phyloP scores from a whole-genome alignment of 1,140 invertebrate genomes.

The Papilio polytes region DNA sequence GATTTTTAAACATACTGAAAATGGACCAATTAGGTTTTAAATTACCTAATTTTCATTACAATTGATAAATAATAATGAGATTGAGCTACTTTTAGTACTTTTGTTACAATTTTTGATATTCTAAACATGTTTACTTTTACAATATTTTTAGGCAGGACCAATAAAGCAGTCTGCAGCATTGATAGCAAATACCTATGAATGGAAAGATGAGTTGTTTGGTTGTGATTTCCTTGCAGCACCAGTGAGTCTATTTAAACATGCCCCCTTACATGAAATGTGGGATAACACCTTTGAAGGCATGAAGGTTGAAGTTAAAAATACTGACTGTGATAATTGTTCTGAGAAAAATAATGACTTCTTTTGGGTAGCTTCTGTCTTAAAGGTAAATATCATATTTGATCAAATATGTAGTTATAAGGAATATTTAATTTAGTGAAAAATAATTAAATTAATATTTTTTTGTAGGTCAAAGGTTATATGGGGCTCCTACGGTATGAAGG shows the following conservation, averaged over 20 bases:
- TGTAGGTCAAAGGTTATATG: slow-evolving; percentile 93
- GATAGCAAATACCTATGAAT: slow-evolving; percentile 91
- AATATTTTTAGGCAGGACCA: slow-evolving; percentile 66
- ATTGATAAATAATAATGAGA: too few relatives aligned
- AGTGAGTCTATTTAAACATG: slow-evolving; percentile 96
- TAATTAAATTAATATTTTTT: slow-evolving; percentile 29
- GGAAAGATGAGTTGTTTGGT: slow-evolving; percentile 91
- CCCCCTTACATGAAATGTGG: slow-evolving; percentile 96
- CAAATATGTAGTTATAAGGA: not conserved
- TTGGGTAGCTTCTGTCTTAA: slow-evolving; percentile 97
- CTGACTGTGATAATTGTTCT: slow-evolving; percentile 92
- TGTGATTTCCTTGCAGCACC: slow-evolving; percentile 93
- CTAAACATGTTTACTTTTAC: not conserved
- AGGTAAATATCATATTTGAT: slow-evolving; percentile 63
- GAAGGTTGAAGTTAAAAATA: slow-evolving; percentile 98
- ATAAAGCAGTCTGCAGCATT: slow-evolving; percentile 70
- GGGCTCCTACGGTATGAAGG: slow-evolving; percentile 97
- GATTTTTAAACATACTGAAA: too few relatives aligned
- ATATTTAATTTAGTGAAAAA: not conserved
- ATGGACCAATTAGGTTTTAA: too few relatives aligned
- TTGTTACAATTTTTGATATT: not conserved
- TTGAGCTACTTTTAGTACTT: not conserved
- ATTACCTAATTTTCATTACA: too few relatives aligned
- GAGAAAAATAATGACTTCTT: slow-evolving; percentile 91
- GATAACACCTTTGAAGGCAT: slow-evolving; percentile 96